phyloP scores from a whole-genome alignment of 2,113 vertebrate genomes.

The Paradoxurus hermaphroditus region DNA sequence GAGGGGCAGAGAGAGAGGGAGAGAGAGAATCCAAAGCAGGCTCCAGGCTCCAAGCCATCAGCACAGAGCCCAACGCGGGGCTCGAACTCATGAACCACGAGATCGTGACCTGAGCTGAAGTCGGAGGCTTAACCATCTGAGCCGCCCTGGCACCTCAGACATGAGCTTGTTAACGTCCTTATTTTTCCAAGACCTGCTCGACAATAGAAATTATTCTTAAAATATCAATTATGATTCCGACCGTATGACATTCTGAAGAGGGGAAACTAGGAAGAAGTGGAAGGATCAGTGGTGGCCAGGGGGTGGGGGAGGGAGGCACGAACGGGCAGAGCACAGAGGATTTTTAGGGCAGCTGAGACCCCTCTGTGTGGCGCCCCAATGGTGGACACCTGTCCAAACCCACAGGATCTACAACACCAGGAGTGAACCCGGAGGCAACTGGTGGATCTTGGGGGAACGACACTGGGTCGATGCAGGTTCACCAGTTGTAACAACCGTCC shows the following conservation, averaged over 20 bases:
- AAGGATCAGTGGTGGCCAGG: neutral
- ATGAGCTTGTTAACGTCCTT: neutral
- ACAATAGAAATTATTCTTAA: neutral
- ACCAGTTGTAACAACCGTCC: no score
- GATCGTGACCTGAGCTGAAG: no score
- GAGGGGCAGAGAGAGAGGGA: no score
- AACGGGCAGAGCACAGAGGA: neutral
- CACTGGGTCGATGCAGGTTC: no score
- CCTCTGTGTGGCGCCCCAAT: fast-evolving
- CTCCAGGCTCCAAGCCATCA: no score
- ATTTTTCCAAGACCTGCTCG: neutral
- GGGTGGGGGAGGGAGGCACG: fast-evolving
- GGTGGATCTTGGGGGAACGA: fast-evolving
- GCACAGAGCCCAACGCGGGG: no score
- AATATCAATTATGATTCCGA: neutral
- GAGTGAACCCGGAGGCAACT: neutral
- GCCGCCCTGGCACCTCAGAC: no score
- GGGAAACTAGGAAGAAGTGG: neutral
- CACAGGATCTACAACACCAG: neutral
- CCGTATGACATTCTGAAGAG: neutral
- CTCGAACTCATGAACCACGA: no score
- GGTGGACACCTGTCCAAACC: neutral
- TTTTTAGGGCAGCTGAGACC: neutral
- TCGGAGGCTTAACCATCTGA: no score
- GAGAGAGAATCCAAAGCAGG: no score